Conservation (phyloP, 2,888 invertebrate species). For the Andrena marginata region DNA sequence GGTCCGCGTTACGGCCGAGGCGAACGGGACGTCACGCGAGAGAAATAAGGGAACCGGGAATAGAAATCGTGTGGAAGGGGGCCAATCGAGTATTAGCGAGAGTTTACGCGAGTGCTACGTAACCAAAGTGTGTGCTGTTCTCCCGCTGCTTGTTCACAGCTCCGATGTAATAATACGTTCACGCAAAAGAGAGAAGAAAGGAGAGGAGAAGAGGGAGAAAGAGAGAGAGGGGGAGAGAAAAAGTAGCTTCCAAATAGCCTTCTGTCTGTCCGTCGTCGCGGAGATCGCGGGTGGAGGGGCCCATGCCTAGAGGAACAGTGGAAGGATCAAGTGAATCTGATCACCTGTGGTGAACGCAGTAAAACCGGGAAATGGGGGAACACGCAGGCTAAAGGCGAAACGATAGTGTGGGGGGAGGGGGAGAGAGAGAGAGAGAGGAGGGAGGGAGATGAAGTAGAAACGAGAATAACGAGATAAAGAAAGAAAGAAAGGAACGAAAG, state of each 20-base stretch:
- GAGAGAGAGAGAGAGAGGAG: neutral
- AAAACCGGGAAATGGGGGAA: slow-evolving; percentile 29
- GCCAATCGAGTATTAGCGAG: neutral
- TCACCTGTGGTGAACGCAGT: slow-evolving; percentile 54
- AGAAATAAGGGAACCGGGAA: neutral
- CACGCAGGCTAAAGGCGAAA: slow-evolving; percentile 12
- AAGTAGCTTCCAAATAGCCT: slow-evolving; percentile 35
- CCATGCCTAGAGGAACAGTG: slow-evolving; percentile 53
- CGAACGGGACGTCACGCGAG: neutral
- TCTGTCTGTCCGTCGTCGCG: slow-evolving; percentile 37
- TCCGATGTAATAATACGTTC: slow-evolving; percentile 44
- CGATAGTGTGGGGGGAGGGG: neutral
- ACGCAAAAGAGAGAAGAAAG: slow-evolving; percentile 11
- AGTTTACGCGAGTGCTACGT: slow-evolving; percentile 49
- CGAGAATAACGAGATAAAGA: slow-evolving; percentile 5
- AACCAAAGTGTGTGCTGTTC: slow-evolving; percentile 55
- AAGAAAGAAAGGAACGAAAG: slow-evolving; percentile 32
- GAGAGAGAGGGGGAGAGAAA: neutral
- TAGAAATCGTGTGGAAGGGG: neutral
- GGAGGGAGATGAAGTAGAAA: neutral
- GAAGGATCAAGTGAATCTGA: slow-evolving; percentile 45
- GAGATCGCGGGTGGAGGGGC: slow-evolving; percentile 55
- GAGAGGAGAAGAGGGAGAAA: neutral
- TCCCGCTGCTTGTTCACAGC: neutral
- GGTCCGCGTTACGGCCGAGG: slow-evolving; percentile 40